Percentiles rank a stretch among this genome's conserved stretches.
Evolutionary conservation across 2,888 invertebrate species (phyloP).

Genomic region (Heterodera filipjevi): DNA sequence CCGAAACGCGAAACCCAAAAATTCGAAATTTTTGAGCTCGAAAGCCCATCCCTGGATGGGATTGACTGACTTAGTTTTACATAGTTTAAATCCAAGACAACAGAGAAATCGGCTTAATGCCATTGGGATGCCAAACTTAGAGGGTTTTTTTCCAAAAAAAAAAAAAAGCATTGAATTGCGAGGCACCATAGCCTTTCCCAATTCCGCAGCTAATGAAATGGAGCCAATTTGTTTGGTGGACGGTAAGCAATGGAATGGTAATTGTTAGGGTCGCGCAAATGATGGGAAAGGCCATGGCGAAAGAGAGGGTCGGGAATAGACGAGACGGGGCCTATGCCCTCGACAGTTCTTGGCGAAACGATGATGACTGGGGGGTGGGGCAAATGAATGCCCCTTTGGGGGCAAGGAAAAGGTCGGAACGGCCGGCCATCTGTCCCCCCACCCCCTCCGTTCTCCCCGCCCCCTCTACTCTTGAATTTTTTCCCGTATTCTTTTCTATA

Average conservation of each 20-base stretch:
- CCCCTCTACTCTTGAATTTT: neutral
- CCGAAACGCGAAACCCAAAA: too few species aligned
- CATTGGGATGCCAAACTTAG: too few species aligned
- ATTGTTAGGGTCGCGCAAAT: neutral
- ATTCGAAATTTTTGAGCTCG: too few species aligned
- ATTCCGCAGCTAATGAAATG: neutral
- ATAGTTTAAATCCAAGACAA: too few species aligned
- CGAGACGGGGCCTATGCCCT: neutral
- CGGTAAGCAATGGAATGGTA: neutral
- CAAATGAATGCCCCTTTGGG: slow-evolving; percentile 4
- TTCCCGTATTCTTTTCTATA: too few species aligned
- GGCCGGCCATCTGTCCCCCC: neutral
- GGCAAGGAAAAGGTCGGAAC: neutral
- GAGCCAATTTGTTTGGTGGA: neutral
- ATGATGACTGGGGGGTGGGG: neutral
- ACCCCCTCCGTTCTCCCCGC: neutral
- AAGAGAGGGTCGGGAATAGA: neutral
- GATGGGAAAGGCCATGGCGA: slow-evolving; percentile 7
- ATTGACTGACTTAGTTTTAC: too few species aligned
- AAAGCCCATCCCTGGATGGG: too few species aligned
- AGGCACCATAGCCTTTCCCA: neutral
- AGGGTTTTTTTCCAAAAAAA: slow-evolving; percentile 1
- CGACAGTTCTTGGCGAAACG: neutral
- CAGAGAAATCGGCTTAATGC: too few species aligned
- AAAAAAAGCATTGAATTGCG: neutral